A percentile compares a stretch with the other conserved stretches of the same genome.
Evolutionary conservation across 1,140 invertebrate species (phyloP).

Genomic region (Cylas formicarius): DNA sequence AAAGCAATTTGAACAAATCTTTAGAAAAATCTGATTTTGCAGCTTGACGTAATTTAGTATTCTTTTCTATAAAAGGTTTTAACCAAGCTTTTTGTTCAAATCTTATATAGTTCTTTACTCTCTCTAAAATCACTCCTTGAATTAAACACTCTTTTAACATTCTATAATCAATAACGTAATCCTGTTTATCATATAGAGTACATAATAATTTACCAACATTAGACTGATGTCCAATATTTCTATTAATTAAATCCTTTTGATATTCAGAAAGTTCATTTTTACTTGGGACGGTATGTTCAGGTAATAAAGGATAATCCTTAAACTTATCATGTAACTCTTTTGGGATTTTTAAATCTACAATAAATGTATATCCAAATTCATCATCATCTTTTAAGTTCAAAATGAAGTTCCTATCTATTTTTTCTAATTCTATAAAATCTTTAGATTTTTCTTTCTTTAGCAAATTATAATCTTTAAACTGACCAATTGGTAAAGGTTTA

Average conservation of each 20-base stretch:
- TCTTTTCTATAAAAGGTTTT: conserved; percentile 35
- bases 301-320: conserved; percentile 40
- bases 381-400: conserved; percentile 32
- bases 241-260: conserved; percentile 20
- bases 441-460: conserved; percentile 29
- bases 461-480: conserved; percentile 43
- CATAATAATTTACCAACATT: conserved; percentile 19
- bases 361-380: conserved; percentile 46
- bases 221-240: conserved; percentile 8
- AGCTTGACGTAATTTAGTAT: conserved; percentile 30
- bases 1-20: conserved; percentile 44
- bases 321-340: conserved; percentile 28
- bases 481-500: conserved; percentile 37
- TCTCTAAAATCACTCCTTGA: conserved; percentile 36
- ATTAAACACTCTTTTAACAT: conserved; percentile 35
- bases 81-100: conserved; percentile 38
- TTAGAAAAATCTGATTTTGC: conserved; percentile 42
- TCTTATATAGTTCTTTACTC: conserved; percentile 36
- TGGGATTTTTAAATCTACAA: conserved; percentile 13
- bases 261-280: conserved; percentile 36
- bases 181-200: conserved; percentile 26
- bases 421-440: conserved; percentile 6
- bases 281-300: conserved; percentile 28
- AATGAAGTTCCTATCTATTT: conserved; percentile 7
- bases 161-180: conserved; percentile 40